Evolutionary conservation across 2,797 vertebrate species (phyloP), one percentile per base, ranked within the genome.

Genomic region (Enteromius thamalakanensis): DNA sequence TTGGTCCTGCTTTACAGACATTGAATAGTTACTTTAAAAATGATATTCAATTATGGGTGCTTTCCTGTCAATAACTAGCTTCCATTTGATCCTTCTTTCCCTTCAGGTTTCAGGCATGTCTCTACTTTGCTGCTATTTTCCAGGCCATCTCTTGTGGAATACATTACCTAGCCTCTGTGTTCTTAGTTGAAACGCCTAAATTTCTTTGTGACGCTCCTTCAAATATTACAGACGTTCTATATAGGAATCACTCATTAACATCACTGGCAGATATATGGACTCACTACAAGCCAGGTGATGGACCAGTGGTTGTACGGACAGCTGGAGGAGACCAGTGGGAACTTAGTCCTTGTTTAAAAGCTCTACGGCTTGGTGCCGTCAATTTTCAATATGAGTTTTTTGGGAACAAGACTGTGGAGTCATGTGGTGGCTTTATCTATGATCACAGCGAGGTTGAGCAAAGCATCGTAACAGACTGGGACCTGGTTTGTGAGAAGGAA

Each of bases 141-240:
- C 97, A 99, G 92, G 92, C 95, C 49, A 89, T 94, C n/a, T 92
- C 97, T 23, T 98, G 97, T 85, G 97, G 97, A 62, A 97, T 98
- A 89, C 97, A 99, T 88, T 99, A 98, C 87, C 91, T 98, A 89
- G 92, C 97, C 1, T 98, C 97, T 0, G 97, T 99, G 65, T 98
- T 99, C 91, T 90, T 98, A 88, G 95, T 96, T 72, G 92, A 95
- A 80, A 96, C 95, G 3, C 97, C 97, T 3, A 94, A 93, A 80
- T 96, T 97, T 88, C 82, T 96, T 69, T 97, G 96, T 86, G 88
- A 84, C 0, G 86, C 93, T 69, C 94, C 96, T 0, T 92, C 92
- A 87, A 98, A 97, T 83, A 92, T 97, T 89, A 97, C 94, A 2
- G 86, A 86, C 0, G 87, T 96, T 86, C 88, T 97, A 32, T 94